Evolutionary conservation across 2,888 invertebrate species (phyloP), one percentile per base, ranked within the genome.

Genomic region (Yponomeuta plumbellus): DNA sequence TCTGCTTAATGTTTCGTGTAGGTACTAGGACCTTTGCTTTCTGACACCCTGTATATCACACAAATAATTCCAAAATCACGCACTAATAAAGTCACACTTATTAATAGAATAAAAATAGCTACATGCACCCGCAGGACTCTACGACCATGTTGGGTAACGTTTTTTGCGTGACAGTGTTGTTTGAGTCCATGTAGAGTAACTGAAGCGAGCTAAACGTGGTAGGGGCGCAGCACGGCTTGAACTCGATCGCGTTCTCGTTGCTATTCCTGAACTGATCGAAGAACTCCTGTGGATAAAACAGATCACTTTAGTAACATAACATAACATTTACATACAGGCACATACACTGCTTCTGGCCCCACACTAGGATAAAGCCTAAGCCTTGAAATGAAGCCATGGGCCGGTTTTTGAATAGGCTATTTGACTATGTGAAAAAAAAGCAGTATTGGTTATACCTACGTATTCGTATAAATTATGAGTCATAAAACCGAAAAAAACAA

Each of bases 121-220:
- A 96, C 95, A 96, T 95, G 78, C 97, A 97, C 21, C 97, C 97
- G 80, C 97, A 97, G 8, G 96, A 94, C 73, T 97, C 96, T n/a
- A 97, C 96, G 58, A 97, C 95, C 97, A 97, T 97, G 75, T 97
- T 97, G 0, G 97, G 96, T 68, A 97, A 83, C 1, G 94, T 94
- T 77, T 95, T 96, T 74, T 95, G 94, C 61, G 95, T 95, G 70
- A 96, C 93, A 4, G 96, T 95, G 73, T 94, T 94, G 74, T 96
- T 95, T 21, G 95, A 94, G 79, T 96, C 95, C 87, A 95, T 93
- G 80, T 96, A 97, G 11, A 97, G 92, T 59, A 97, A 86, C 74
- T 96, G 95, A 66, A 97, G 86, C 1, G 96, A 94, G 69, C 95
- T 95, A 83, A 96, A 95, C 69, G 95, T 95, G 64, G 96, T 96